A percentile compares a stretch with the other conserved stretches of the same genome.
Conservation (phyloP, 2,797 vertebrate species). For the Dipus sagitta region DNA sequence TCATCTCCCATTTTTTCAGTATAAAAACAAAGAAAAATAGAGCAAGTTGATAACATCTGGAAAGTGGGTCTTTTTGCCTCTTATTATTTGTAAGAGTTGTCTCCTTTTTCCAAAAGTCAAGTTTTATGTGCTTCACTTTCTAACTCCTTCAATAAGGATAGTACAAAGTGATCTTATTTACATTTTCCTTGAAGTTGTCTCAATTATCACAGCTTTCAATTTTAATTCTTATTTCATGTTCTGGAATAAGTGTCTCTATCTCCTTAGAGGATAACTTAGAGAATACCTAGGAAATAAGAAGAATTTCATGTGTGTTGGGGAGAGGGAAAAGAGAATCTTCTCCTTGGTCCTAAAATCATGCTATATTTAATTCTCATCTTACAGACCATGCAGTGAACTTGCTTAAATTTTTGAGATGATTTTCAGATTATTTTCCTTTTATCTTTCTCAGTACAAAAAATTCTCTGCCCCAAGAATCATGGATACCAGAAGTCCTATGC, state of each 20-base stretch:
- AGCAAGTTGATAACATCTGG: constrained; percentile 18
- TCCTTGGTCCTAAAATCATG: background rate
- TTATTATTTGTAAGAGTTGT: background rate
- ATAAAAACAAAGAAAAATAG: constrained; percentile 37
- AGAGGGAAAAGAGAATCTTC: background rate
- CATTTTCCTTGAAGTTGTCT: constrained; percentile 50
- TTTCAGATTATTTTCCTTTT: background rate
- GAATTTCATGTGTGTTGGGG: background rate
- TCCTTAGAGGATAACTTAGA: constrained; percentile 35
- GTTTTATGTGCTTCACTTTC: background rate
- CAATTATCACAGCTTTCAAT: constrained; percentile 27
- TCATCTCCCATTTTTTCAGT: background rate
- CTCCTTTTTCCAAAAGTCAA: background rate
- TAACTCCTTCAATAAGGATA: constrained; percentile 14
- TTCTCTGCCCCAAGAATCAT: background rate
- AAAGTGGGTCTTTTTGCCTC: constrained; percentile 6
- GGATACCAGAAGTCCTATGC: background rate
- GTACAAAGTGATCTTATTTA: constrained; percentile 44
- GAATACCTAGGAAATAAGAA: constrained; percentile 30
- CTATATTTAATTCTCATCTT: background rate
- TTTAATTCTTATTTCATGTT: constrained; percentile 44
- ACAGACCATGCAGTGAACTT: background rate
- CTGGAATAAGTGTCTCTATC: constrained; percentile 30
- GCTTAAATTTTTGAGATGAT: background rate
- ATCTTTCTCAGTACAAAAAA: constrained; percentile 46